A percentile compares a stretch with the other conserved stretches of the same genome.
Evolutionary conservation across 2,888 invertebrate genomes (phyloP).

Genomic region (Heliconius sara): DNA sequence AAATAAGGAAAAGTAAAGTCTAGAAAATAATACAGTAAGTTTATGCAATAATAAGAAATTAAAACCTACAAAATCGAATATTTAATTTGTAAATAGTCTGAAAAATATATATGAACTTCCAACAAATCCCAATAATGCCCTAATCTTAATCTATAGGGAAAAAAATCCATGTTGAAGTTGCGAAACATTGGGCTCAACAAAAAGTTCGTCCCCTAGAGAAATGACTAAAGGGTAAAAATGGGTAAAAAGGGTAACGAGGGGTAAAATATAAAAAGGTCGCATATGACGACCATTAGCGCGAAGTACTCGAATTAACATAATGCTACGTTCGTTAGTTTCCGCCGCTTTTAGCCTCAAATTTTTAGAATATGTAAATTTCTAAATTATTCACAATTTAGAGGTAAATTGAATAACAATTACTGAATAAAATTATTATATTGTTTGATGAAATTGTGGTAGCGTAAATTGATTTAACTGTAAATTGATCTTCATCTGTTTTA

Average conservation of each 20-base stretch:
- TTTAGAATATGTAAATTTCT: constrained; percentile 17
- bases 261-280: constrained; percentile 26
- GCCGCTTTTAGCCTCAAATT: constrained; percentile 7
- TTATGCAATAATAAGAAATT: background rate
- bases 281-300: constrained; percentile 34
- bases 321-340: constrained; percentile 35
- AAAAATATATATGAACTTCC: background rate
- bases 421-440: too few relatives aligned
- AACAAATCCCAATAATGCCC: background rate
- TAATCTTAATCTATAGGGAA: constrained; percentile 5
- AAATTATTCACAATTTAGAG: constrained; percentile 10
- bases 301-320: constrained; percentile 39
- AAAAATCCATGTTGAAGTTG: background rate
- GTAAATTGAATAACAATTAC: constrained; percentile 6
- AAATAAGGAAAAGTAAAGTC: too few relatives aligned
- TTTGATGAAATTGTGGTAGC: too few relatives aligned
- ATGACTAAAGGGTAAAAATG: background rate
- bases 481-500: too few relatives aligned
- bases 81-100: too few relatives aligned
- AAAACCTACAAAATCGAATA: too few relatives aligned
- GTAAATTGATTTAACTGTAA: too few relatives aligned
- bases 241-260: background rate
- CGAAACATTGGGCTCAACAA: constrained; percentile 26
- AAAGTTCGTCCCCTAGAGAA: constrained; percentile 28
- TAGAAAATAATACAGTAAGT: background rate